A percentile compares a stretch with the other conserved stretches of the same genome.
These are phyloP conservation scores for Dasyprocta punctata DNA, from an alignment of 2,113 vertebrate genomes.

Conservation along the genomic window DNA sequence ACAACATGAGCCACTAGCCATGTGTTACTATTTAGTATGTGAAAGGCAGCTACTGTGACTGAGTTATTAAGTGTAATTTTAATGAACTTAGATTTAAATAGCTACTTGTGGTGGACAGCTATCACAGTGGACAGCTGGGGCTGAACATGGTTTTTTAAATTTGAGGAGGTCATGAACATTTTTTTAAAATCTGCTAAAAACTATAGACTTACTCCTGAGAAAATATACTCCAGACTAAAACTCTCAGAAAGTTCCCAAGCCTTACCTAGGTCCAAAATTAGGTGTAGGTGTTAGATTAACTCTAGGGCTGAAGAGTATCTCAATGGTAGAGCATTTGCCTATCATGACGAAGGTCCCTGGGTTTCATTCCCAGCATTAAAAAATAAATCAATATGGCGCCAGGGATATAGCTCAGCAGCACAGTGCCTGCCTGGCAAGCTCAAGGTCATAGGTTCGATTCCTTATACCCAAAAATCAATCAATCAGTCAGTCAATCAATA, in stretches of 20 bases:
- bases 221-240: background rate
- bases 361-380: background rate
- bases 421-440: no score
- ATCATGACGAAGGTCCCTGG: background rate
- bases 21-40: background rate
- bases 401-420: no score
- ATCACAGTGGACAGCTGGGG: background rate
- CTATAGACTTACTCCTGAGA: background rate
- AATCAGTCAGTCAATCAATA: background rate
- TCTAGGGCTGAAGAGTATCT: background rate
- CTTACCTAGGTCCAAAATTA: background rate
- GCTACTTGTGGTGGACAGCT: background rate
- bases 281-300: background rate
- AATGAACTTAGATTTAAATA: conserved; percentile 34
- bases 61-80: conserved; percentile 10
- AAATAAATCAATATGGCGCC: background rate
- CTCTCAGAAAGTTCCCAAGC: conserved; percentile 28
- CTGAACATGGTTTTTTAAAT: background rate
- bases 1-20: background rate
- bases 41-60: background rate
- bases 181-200: conserved; percentile 38
- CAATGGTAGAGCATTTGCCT: background rate
- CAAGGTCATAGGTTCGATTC: no score
- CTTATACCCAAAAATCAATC: no score
- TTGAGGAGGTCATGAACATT: background rate